Evolutionary conservation across 2,888 invertebrate species (phyloP).

Genomic region (Sinohyriopsis cumingii): DNA sequence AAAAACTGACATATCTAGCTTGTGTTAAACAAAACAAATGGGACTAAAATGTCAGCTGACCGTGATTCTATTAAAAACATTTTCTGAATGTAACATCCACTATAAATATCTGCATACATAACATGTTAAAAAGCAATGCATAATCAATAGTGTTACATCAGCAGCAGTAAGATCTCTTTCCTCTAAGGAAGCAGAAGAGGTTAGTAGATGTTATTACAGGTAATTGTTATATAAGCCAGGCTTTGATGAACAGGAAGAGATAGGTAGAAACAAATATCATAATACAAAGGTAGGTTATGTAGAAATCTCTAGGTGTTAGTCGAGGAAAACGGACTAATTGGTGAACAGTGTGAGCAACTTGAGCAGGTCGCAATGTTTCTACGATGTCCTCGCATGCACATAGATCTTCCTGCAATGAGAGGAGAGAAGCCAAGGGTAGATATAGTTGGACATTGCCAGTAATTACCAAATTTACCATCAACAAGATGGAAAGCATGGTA

Average conservation of each 20-base stretch:
- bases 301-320: conserved; percentile 58
- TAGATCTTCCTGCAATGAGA: conserved; percentile 76
- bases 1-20: too few species aligned
- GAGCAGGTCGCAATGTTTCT: conserved; percentile 59
- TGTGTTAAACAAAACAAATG: too few species aligned
- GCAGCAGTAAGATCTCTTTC: background rate
- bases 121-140: background rate
- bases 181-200: background rate
- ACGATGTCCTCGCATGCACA: conserved; percentile 77
- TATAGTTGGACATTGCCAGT: background rate
- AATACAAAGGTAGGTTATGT: conserved; percentile 74
- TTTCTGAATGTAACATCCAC: too few species aligned
- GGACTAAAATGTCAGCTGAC: too few species aligned
- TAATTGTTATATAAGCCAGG: too few species aligned
- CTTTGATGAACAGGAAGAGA: conserved; percentile 71
- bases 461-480: background rate
- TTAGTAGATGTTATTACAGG: too few species aligned
- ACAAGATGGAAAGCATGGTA: background rate
- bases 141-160: background rate
- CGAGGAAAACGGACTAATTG: conserved; percentile 53
- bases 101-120: too few species aligned
- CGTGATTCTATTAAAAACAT: too few species aligned
- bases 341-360: conserved; percentile 61
- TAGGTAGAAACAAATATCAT: conserved; percentile 78
- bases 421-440: conserved; percentile 6